Evolutionary conservation across 1,140 invertebrate species (phyloP), one percentile per base, ranked within the genome.

Genomic region (Probaryconus sp.): DNA sequence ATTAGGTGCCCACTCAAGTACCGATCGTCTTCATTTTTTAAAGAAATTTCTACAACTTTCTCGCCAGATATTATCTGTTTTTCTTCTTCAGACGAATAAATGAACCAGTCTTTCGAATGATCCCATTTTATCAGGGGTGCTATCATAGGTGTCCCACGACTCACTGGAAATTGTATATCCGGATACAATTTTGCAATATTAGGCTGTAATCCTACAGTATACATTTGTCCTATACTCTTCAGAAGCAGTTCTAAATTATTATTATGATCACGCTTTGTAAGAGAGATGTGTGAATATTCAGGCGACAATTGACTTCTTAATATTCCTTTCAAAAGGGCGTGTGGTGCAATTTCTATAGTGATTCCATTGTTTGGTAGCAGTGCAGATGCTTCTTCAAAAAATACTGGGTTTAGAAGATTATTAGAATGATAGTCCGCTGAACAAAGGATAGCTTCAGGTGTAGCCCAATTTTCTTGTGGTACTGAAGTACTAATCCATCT

Each of bases 341-440:
- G 96, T 0, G 96, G 96, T 0, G 95, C 95, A 11, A 97, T 93
- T 83, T 94, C 93, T 77, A 94, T 93, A 0, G 92, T 91, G 43
- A 97, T 88, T 0, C 95, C 93, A 83, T 97, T 93, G 33, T 89
- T 86, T 0, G 95, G 95, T 16, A 98, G 91, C 42, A 94, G 87
- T 5, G 89, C 87, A 1, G 94, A 86, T 0, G 93, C 93, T 84
- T 97, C 95, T 78, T 97, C 93, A 79, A 98, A 98, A 0, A 96
- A 85, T 0, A 98, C 96, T 13, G 94, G 92, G 70, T 87, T 92
- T 31, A 97, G 84, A 3, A 98, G 87, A 84, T 98, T 98, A 81
- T 98, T 97, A 0, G 96, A 96, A 79, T 97, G 95, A 81, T 99
- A 99, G 75, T 96, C 94, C 2, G 96, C 93, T 0, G 95, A 97